phyloP scores from a whole-genome alignment of 2,797 vertebrate genomes.

The Onychomys arenicola region DNA sequence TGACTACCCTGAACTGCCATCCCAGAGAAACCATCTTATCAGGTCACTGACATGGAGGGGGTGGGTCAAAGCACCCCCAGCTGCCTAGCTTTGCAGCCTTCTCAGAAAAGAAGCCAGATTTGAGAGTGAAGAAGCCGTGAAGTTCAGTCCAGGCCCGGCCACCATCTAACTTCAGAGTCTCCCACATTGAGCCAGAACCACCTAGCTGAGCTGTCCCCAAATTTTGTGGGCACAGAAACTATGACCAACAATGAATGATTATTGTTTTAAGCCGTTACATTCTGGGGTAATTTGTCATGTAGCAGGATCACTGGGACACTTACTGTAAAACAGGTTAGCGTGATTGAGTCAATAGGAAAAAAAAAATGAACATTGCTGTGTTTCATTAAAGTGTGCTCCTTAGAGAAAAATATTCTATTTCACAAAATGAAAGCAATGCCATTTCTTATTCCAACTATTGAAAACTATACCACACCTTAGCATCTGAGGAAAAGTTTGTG shows the following conservation, averaged over 20 bases:
- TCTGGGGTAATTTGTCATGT: neutral
- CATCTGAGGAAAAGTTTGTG: neutral
- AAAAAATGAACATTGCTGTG: slow-evolving; percentile 1
- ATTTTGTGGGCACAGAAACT: slow-evolving; percentile 20
- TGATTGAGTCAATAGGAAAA: neutral
- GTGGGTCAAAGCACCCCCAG: neutral
- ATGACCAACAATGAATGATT: neutral
- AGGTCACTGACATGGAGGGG: neutral
- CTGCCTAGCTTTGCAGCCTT: neutral
- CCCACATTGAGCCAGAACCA: neutral
- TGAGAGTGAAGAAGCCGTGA: neutral
- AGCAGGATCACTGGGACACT: neutral
- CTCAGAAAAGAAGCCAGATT: neutral
- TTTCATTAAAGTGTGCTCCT: neutral
- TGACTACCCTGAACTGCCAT: neutral
- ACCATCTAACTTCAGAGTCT: neutral
- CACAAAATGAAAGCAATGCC: slow-evolving; percentile 21
- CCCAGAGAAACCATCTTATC: neutral
- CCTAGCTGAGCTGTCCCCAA: neutral
- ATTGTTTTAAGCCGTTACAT: slow-evolving; percentile 46
- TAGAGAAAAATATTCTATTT: slow-evolving; percentile 58
- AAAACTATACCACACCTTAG: neutral
- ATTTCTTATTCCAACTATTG: neutral
- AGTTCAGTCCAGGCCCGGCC: neutral
- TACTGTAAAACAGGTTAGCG: slow-evolving; percentile 34